These are phyloP conservation scores for Plebejus melissa DNA, from an alignment of 2,888 invertebrate species.

Conservation along the genomic window DNA sequence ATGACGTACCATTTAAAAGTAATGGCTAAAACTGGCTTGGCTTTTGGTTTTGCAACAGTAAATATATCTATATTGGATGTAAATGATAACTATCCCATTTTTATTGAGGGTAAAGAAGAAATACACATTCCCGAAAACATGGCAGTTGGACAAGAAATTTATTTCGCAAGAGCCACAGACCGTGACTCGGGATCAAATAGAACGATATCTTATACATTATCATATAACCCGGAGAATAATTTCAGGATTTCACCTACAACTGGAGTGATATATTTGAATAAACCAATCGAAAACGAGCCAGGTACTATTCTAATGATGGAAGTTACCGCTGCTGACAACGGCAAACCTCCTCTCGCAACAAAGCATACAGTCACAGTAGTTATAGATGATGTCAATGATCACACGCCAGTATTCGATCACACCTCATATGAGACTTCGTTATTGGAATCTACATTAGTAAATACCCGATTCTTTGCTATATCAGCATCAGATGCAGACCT, in stretches of 20 bases:
- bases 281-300: constrained; percentile 87
- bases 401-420: constrained; percentile 95
- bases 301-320: constrained; percentile 85
- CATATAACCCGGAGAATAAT: constrained; percentile 87
- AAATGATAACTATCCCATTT: constrained; percentile 94
- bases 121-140: constrained; percentile 91
- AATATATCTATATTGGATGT: constrained; percentile 90
- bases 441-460: constrained; percentile 93
- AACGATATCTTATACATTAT: constrained; percentile 88
- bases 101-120: constrained; percentile 88
- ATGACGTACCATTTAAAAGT: constrained; percentile 87
- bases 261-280: constrained; percentile 92
- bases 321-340: constrained; percentile 92
- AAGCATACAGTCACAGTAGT: constrained; percentile 85
- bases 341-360: constrained; percentile 85
- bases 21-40: constrained; percentile 87
- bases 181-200: constrained; percentile 94
- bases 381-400: constrained; percentile 95
- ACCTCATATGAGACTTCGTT: constrained; percentile 95
- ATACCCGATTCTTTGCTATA: constrained; percentile 93
- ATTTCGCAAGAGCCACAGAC: constrained; percentile 91
- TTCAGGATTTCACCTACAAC: constrained; percentile 92
- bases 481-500: constrained; percentile 94
- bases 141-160: constrained; percentile 96
- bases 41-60: constrained; percentile 88